Base-by-base conservation (phyloP, 2,888 invertebrate genomes). In the Macrostomum cliftonense region DNA sequence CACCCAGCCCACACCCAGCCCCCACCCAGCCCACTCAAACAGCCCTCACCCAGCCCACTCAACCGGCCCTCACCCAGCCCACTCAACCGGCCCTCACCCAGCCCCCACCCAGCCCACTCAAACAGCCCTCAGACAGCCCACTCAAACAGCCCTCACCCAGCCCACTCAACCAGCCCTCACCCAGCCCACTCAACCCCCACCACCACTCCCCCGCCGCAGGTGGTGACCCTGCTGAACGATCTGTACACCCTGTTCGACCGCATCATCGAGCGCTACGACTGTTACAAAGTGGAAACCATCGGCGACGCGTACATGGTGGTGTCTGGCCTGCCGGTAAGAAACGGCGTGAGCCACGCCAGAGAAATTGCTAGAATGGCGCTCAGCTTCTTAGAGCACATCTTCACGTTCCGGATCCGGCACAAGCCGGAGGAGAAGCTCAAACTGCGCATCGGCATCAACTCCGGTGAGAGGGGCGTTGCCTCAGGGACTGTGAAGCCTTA, bases 401-500 rank as follows among this genome's bases (percentile, higher is more conserved):
- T 62, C 50, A 59, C 77, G 76, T 87, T 89, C 73, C 79, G 78
- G 60, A 87, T 91, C 66, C 78, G 82, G 37, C 89, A 91, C 71
- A 77, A 86, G 56, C 87, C 88, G 42, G 79, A 82, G 58, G 86
- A 89, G 71, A 81, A 80, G 39, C 75, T 91, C 47, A 84, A 87
- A 71, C 75, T 91, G 54, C 76, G 91, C 57, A 87, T 93, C 63
- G 91, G 91, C 50, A 82, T 87, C 60, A 86, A 87, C 63, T 82
- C 85, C 56, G 85, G 83, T 81, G 72, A 58, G 49, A n/a, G n/a
- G n/a, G n/a, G n/a, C n/a, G n/a, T n/a, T n/a, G n/a, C n/a, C n/a
- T n/a, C n/a, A n/a, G n/a, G n/a, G n/a, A n/a, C n/a, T n/a, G n/a
- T n/a, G n/a, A n/a, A n/a, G n/a, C n/a, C n/a, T n/a, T n/a, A n/a